Conservation (phyloP, 2,888 invertebrate species). For the Noctua janthina region DNA sequence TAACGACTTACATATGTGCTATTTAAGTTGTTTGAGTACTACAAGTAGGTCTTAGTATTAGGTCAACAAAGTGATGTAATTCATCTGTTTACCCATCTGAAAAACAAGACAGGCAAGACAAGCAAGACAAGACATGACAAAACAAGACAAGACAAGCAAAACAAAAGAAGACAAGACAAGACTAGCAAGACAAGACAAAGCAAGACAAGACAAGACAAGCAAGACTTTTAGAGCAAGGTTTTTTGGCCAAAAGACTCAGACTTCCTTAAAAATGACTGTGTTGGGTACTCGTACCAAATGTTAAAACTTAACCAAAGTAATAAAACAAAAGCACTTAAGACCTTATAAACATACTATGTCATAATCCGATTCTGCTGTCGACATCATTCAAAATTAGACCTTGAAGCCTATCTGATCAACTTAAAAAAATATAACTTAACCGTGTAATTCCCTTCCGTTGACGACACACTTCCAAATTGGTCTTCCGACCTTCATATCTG, state of each 20-base stretch:
- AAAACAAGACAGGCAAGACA: not conserved
- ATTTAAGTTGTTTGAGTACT: not conserved
- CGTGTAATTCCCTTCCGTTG: not conserved
- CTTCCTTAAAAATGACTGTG: not conserved
- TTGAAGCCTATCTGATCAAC: not conserved
- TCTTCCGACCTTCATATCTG: not conserved
- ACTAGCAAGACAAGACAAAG: no score
- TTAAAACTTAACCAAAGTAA: not conserved
- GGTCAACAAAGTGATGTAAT: not conserved
- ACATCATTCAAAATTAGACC: not conserved
- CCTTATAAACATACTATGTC: not conserved
- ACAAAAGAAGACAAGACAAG: no score
- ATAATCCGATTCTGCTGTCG: not conserved
- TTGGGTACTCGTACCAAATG: not conserved
- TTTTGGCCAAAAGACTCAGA: not conserved
- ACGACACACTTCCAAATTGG: not conserved
- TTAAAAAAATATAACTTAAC: not conserved
- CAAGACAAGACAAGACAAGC: no score
- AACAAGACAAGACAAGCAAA: no score
- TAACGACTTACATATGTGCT: not conserved
- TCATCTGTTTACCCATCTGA: not conserved
- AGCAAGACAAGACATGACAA: no score
- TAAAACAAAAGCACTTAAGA: not conserved
- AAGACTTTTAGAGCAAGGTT: not conserved
- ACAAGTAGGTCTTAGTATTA: not conserved